A percentile compares a stretch with the other conserved stretches of the same genome.
Conservation (phyloP, 2,797 vertebrate genomes). For the Coracias cyanogaster region DNA sequence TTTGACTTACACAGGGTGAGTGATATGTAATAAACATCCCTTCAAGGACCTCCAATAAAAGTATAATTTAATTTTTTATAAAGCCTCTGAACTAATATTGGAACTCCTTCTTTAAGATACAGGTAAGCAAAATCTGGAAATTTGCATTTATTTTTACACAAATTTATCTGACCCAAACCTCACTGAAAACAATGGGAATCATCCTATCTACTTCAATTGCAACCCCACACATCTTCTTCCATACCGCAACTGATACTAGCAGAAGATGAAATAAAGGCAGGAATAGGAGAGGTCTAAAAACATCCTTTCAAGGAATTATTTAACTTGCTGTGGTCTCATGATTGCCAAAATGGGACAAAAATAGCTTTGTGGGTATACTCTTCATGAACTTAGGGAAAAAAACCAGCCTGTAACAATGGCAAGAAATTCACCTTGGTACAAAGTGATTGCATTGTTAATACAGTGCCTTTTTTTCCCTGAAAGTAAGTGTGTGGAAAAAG, state of each 20-base stretch:
- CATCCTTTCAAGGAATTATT: background rate
- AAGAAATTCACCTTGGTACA: background rate
- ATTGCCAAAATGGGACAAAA: background rate
- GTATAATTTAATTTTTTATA: background rate
- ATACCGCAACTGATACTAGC: background rate
- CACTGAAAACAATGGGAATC: background rate
- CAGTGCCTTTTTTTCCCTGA: background rate
- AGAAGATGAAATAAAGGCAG: background rate
- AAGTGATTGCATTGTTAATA: background rate
- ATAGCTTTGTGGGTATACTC: background rate
- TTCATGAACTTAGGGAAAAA: background rate
- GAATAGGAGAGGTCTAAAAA: background rate
- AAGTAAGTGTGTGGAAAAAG: background rate
- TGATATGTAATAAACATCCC: background rate
- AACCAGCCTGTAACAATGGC: background rate
- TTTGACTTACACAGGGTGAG: background rate
- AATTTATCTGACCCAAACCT: background rate
- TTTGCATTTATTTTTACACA: background rate
- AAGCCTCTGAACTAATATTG: background rate
- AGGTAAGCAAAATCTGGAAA: background rate
- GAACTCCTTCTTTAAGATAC: background rate
- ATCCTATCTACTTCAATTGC: background rate
- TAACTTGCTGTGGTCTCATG: background rate
- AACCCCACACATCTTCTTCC: background rate
- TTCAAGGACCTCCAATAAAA: background rate